Base-by-base conservation (phyloP, 2,797 vertebrate genomes). In the Acanthurus lineatus region DNA sequence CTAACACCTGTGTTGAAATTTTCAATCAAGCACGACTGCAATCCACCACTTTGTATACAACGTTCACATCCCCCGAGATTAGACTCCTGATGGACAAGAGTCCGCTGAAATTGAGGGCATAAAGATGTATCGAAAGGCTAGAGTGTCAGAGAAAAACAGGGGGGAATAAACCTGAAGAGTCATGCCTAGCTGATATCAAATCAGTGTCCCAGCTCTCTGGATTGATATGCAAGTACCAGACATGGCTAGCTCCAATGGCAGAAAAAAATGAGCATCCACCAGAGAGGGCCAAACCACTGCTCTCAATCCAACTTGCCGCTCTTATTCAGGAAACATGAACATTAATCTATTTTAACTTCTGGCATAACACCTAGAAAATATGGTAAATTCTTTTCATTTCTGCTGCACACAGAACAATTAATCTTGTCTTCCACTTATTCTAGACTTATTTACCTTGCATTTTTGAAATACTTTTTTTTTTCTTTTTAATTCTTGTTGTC, bases 1-100 rank as follows among this genome's bases (percentile, higher is more conserved):
- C 73, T 85, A 91, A 93, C 85, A 89, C 85, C 49, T 60, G 84
- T 74, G 80, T 82, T 74, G 90, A 79, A 79, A 81, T 76, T 82
- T 86, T 89, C 76, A 87, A 91, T 85, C 65, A 85, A 90, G 71
- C 68, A 81, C 35, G 58, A 89, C 84, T 84, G 83, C 73, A 86
- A 87, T 81, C 78, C 73, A 86, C 82, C 84, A 88, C 83, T 88
- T 87, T 74, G 85, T 54, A 83, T 69, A 87, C 47, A 85, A 82
- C 73, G 76, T 63, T 77, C 76, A 86, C 9, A 11, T 17, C 54
- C 52, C 62, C 65, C 14, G 28, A 8, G 40, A 68, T 66, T 75
- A 16, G 70, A 84, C 84, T 75, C 65, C 69, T 54, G 11, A 40
- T 45, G 10, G 77, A 87, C 69, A 76, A 45, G 22, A 83, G 78